Evolutionary conservation across 2,797 vertebrate species (phyloP).

Genomic region (Enteromius trimaculatus): DNA sequence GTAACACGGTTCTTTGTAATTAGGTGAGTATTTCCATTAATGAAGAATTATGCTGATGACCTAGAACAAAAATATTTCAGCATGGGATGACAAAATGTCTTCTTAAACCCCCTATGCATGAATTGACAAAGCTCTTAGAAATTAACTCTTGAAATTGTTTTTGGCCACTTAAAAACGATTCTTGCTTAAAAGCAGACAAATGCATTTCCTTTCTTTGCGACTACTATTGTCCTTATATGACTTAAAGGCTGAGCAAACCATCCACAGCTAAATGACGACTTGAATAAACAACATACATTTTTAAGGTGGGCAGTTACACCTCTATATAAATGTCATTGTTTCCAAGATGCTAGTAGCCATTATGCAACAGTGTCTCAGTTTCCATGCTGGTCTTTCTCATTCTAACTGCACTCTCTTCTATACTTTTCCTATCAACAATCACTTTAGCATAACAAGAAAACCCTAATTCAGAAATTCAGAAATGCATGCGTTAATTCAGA

Average conservation of each 20-base stretch:
- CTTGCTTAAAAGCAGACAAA: not conserved
- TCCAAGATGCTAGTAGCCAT: not conserved
- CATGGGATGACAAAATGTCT: not conserved
- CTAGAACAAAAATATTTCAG: slow-evolving; percentile 36
- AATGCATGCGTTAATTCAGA: not conserved
- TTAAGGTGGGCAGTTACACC: slow-evolving; percentile 26
- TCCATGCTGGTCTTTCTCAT: not conserved
- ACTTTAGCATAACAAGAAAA: not conserved
- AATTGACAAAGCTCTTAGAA: slow-evolving; percentile 3
- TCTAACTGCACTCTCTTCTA: not conserved
- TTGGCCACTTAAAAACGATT: not conserved
- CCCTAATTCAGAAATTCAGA: too few species aligned
- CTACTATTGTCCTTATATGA: not conserved
- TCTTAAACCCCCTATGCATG: slow-evolving; percentile 5
- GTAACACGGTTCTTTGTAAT: slow-evolving; percentile 38
- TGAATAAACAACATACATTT: slow-evolving; percentile 18
- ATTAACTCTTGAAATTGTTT: not conserved
- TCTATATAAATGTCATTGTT: slow-evolving; percentile 24
- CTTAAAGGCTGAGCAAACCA: not conserved
- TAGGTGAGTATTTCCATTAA: slow-evolving; percentile 38
- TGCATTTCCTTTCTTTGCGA: not conserved
- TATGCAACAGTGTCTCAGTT: slow-evolving; percentile 21
- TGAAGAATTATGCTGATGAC: slow-evolving; percentile 4
- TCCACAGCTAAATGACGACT: not conserved
- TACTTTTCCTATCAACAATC: not conserved